Conservation (phyloP, 2,888 invertebrate species). For the Boloria selene region DNA sequence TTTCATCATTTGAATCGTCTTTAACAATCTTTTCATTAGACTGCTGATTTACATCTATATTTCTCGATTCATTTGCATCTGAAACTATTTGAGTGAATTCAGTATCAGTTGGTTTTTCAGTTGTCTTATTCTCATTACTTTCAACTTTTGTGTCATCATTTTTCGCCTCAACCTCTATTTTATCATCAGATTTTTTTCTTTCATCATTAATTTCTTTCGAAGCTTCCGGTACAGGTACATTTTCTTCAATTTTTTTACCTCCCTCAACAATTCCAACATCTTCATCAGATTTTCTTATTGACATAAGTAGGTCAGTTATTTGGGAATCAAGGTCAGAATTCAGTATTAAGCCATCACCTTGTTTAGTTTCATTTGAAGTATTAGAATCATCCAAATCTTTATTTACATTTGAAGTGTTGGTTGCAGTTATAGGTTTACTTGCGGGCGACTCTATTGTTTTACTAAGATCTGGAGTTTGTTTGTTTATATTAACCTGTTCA, state of each 20-base stretch:
- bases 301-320: constrained; percentile 57
- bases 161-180: constrained; percentile 12
- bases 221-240: constrained; percentile 12
- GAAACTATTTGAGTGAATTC: too few relatives aligned
- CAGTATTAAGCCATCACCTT: constrained; percentile 18
- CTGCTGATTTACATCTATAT: too few relatives aligned
- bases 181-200: constrained; percentile 18
- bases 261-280: constrained; percentile 1
- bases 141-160: constrained; percentile 4
- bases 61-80: too few relatives aligned
- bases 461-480: constrained; percentile 19
- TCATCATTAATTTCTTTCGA: constrained; percentile 1
- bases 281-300: constrained; percentile 46
- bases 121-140: too few relatives aligned
- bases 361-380: constrained; percentile 21
- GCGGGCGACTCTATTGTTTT: not conserved
- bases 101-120: too few relatives aligned
- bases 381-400: constrained; percentile 7
- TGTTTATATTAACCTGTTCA: constrained; percentile 39
- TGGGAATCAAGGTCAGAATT: constrained; percentile 53
- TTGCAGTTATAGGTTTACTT: too few relatives aligned
- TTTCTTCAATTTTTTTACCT: not conserved
- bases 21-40: too few relatives aligned
- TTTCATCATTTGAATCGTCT: too few relatives aligned
- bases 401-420: too few relatives aligned